Percentiles rank a stretch among this genome's conserved stretches.
Conservation (phyloP, 2,113 vertebrate genomes). For the Tetrao urogallus region DNA sequence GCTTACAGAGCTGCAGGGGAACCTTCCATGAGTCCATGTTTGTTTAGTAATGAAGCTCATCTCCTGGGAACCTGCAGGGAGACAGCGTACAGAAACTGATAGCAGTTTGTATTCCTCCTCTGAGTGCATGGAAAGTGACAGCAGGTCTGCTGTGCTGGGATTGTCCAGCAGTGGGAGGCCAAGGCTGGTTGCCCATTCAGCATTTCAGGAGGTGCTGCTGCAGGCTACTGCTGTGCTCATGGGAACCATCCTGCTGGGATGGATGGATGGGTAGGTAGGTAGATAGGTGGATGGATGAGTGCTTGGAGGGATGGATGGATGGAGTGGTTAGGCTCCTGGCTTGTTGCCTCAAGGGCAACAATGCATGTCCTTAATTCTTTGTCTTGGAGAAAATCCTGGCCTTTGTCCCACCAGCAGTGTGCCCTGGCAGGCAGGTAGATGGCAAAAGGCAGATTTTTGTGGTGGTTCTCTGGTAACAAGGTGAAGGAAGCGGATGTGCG, state of each 20-base stretch:
- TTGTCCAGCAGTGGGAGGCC: fast-evolving
- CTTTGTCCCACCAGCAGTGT: not conserved
- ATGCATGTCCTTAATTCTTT: not conserved
- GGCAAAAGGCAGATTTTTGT: not conserved
- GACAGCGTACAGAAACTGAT: not conserved
- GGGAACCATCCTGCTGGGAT: fast-evolving
- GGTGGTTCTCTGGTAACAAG: not conserved
- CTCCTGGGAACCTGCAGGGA: not conserved
- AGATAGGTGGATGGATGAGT: not conserved
- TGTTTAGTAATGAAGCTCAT: conserved; percentile 15
- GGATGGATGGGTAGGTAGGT: not conserved
- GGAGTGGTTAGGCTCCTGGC: not conserved
- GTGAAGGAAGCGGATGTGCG: conserved; percentile 6
- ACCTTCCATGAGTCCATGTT: not conserved
- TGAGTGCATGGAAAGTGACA: not conserved
- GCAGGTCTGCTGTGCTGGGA: fast-evolving
- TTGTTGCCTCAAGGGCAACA: not conserved
- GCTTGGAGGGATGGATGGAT: no score
- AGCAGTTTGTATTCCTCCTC: not conserved
- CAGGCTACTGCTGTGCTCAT: fast-evolving
- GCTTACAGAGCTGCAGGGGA: not conserved
- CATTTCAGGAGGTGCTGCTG: not conserved
- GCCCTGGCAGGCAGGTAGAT: not conserved
- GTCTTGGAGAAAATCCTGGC: not conserved
- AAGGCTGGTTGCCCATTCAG: not conserved